These are phyloP conservation scores for Australoheros facetus DNA, from an alignment of 2,797 vertebrate species.

Conservation along the genomic window DNA sequence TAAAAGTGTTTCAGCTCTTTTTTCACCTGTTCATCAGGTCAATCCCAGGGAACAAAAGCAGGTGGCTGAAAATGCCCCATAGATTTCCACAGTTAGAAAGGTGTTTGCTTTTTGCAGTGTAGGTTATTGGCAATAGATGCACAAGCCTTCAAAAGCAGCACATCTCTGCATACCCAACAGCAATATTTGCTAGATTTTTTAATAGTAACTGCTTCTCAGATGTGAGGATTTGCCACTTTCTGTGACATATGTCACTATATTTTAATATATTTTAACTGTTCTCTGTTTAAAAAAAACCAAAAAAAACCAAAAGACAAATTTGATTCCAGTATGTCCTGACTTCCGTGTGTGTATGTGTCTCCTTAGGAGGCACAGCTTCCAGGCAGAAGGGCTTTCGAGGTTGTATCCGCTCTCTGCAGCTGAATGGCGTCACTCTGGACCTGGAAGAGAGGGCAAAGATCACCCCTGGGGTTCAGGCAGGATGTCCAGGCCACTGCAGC, in stretches of 20 bases:
- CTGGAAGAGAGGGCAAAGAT: constrained; percentile 89
- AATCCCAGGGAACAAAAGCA: neutral
- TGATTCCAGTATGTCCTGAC: neutral
- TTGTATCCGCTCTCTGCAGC: constrained; percentile 89
- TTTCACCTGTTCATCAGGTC: neutral
- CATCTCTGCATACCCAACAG: neutral
- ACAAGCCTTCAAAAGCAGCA: neutral
- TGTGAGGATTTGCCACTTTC: accelerated
- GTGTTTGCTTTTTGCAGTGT: accelerated
- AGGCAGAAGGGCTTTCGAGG: constrained; percentile 93
- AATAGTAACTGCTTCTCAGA: neutral
- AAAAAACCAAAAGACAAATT: neutral
- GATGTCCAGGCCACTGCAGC: constrained; percentile 92
- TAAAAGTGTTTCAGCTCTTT: neutral
- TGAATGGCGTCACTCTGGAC: constrained; percentile 89
- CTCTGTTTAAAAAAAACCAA: no score
- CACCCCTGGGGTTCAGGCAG: constrained; percentile 90
- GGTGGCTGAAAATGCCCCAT: neutral
- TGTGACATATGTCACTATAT: neutral
- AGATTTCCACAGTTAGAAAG: neutral
- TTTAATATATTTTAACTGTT: neutral
- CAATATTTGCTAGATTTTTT: neutral
- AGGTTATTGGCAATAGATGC: neutral
- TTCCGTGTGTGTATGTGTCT: neutral
- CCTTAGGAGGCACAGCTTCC: constrained; percentile 90